These are phyloP conservation scores for Drosophila emarginata DNA, from an alignment of 2,888 invertebrate species.

Conservation along the genomic window DNA sequence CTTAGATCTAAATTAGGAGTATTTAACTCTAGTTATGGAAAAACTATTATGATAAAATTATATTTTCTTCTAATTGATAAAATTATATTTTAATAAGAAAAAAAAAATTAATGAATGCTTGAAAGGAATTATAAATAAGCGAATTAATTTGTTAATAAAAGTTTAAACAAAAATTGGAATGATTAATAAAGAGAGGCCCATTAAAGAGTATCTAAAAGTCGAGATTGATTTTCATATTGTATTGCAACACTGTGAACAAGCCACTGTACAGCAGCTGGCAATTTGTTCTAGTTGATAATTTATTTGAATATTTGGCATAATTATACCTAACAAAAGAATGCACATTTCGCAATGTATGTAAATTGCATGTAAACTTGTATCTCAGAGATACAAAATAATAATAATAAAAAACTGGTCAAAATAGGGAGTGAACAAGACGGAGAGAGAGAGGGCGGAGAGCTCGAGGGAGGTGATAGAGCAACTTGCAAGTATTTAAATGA, in stretches of 20 bases:
- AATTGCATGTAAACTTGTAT: slow-evolving; percentile 34
- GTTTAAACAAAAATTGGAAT: no score
- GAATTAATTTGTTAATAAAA: no score
- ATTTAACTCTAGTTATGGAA: no score
- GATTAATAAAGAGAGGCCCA: no score
- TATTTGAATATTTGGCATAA: slow-evolving; percentile 71
- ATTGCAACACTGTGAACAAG: slow-evolving; percentile 62
- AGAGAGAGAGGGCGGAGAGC: no score
- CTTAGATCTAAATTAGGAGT: no score
- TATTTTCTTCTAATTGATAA: no score
- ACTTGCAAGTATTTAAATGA: background rate
- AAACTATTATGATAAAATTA: no score
- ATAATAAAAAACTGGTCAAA: slow-evolving; percentile 42
- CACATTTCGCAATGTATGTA: slow-evolving; percentile 39
- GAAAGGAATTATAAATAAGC: no score
- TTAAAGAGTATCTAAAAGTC: background rate
- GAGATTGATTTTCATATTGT: background rate
- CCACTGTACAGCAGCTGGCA: slow-evolving; percentile 59
- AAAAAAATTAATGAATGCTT: no score
- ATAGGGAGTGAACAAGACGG: background rate
- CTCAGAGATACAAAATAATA: slow-evolving; percentile 43
- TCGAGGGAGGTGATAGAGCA: no score
- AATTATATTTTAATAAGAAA: no score
- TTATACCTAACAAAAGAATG: slow-evolving; percentile 54
- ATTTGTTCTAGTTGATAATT: slow-evolving; percentile 73